phyloP scores from a whole-genome alignment of 2,797 vertebrate species.

The Gadopsis marmoratus region DNA sequence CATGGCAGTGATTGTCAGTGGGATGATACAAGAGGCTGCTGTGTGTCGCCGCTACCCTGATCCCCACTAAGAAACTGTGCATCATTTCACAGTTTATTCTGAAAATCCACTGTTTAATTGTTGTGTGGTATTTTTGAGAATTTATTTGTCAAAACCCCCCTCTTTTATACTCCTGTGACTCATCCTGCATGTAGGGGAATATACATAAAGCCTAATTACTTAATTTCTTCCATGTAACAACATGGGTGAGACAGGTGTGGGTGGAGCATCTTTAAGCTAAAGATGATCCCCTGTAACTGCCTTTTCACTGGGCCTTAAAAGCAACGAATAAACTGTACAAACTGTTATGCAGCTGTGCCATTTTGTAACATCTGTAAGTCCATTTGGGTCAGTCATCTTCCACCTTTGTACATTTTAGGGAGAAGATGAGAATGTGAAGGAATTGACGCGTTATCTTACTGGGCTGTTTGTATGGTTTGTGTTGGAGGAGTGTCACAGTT shows the following conservation, averaged over 20 bases:
- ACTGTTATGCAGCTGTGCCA: background rate
- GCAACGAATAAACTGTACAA: background rate
- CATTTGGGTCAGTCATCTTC: background rate
- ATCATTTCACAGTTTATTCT: background rate
- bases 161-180: background rate
- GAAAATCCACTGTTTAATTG: background rate
- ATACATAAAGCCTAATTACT: background rate
- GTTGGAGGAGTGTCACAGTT: background rate
- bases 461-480: background rate
- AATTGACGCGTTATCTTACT: background rate
- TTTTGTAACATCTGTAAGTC: background rate
- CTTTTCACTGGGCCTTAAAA: background rate
- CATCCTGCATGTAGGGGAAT: background rate
- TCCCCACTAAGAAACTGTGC: background rate
- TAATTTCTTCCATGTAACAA: background rate
- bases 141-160: background rate
- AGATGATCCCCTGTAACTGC: background rate
- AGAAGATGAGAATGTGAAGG: background rate
- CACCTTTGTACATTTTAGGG: background rate
- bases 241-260: background rate
- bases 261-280: background rate
- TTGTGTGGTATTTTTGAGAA: no score
- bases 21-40: constrained; percentile 4
- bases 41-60: background rate
- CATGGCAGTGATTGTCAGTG: background rate